These are phyloP conservation scores for Cepaea hortensis DNA, from an alignment of 2,888 invertebrate species.

Conservation along the genomic window DNA sequence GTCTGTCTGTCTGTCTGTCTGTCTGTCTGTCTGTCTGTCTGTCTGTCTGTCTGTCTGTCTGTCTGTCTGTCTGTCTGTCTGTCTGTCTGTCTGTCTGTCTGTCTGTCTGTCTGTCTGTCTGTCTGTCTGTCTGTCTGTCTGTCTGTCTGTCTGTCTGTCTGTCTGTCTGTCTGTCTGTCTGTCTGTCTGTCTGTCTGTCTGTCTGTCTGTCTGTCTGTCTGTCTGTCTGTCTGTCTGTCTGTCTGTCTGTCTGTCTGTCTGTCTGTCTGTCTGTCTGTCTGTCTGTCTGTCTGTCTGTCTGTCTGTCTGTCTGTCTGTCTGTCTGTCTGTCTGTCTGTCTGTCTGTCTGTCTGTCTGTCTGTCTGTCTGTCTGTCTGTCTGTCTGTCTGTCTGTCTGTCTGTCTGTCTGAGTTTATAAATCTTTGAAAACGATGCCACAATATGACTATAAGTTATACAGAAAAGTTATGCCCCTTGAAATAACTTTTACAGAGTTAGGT, in stretches of 20 bases:
- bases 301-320: constrained; percentile 5
- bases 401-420: too few species aligned
- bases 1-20: constrained; percentile 23
- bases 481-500: too few species aligned
- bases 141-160: neutral
- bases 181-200: neutral
- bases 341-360: constrained; percentile 5
- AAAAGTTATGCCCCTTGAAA: too few species aligned
- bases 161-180: neutral
- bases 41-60: constrained; percentile 23
- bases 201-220: constrained; percentile 1
- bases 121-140: neutral
- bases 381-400: constrained; percentile 5
- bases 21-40: constrained; percentile 23
- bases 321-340: constrained; percentile 5
- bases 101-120: constrained; percentile 16
- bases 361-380: constrained; percentile 5
- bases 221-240: constrained; percentile 7
- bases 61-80: neutral
- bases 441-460: too few species aligned
- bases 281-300: constrained; percentile 5
- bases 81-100: constrained; percentile 16
- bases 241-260: constrained; percentile 18
- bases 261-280: constrained; percentile 5
- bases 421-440: too few species aligned